Evolutionary conservation across 2,797 vertebrate genomes (phyloP), one percentile per base, ranked within the genome.

Genomic region (Acipenser transmontanus): DNA sequence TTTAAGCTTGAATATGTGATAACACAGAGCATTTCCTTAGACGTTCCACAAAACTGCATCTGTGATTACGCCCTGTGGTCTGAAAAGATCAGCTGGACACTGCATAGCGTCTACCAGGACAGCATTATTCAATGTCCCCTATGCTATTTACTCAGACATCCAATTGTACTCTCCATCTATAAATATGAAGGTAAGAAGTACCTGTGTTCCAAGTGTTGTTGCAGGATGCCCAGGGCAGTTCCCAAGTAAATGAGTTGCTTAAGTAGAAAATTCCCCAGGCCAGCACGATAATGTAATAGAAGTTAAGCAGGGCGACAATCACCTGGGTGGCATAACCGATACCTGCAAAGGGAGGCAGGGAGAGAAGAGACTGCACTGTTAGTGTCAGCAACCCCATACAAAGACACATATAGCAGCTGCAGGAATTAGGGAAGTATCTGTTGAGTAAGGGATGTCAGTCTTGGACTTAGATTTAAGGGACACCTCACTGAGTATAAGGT

Each of bases 231-330:
- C 96, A 99, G 1, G 96, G 96, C 12, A 98, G 88, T 75, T 96
- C 80, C 5, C 87, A 87, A 59, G 93, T 94, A 83, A 99, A 98
- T 0, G 93, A 97, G 80, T 91, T 89, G 72, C 89, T 91, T 77
- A 99, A 90, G 81, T 90, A 99, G 85, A 97, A 98, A 77, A 97
- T 84, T 62, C 90, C 94, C 95, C 97, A 99, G 73, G 96, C 94
- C 74, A 98, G 82, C 69, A 99, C 95, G 1, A 99, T 17, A 66
- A 98, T 93, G 79, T 98, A 98, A 84, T 98, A 98, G 77, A 93
- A 78, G 78, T 95, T 95, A 13, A 96, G 86, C 61, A 98, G 87
- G 1, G 84, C 11, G 8, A 91, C 92, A 1, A 98, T 98, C 74
- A 96, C 91, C 84, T 97, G 95, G 1, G 95, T 96, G 70, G 94